Conservation (phyloP, 1,140 invertebrate species). For the Drosophila tsacasi region DNA sequence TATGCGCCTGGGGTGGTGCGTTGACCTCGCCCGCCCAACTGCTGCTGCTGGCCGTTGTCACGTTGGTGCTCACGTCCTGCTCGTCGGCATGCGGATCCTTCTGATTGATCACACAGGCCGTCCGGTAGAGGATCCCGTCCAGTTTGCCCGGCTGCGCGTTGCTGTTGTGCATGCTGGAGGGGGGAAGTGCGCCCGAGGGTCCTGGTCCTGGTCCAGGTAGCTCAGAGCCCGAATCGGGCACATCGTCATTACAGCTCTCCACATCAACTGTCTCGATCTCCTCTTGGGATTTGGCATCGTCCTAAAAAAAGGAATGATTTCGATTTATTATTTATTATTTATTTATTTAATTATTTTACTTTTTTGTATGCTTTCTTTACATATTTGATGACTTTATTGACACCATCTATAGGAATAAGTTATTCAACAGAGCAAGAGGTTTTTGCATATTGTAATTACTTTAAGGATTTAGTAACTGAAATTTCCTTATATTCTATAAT, state of each 20-base stretch:
- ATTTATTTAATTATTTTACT: background rate
- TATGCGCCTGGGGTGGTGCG: conserved; percentile 72
- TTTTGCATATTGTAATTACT: background rate
- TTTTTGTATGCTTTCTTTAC: no score
- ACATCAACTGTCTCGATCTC: conserved; percentile 87
- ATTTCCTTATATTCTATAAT: background rate
- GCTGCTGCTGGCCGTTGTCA: conserved; percentile 68
- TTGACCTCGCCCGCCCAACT: conserved; percentile 69
- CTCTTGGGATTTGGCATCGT: conserved; percentile 81
- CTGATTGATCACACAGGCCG: conserved; percentile 80
- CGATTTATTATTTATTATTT: no score
- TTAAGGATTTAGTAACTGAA: no score
- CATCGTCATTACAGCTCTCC: conserved; percentile 85
- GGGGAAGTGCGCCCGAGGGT: conserved; percentile 22
- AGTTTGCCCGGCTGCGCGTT: conserved; percentile 80
- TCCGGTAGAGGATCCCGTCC: conserved; percentile 81
- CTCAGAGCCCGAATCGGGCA: conserved; percentile 82
- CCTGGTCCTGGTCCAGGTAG: conserved; percentile 26
- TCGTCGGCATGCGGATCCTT: conserved; percentile 66
- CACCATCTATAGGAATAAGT: no score
- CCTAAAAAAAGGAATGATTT: conserved; percentile 21
- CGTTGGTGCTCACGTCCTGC: conserved; percentile 72
- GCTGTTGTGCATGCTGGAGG: conserved; percentile 72
- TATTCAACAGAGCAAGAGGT: background rate
- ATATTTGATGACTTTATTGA: background rate